Base-by-base conservation (phyloP, 2,113 vertebrate species). In the Cyanoliseus patagonus region DNA sequence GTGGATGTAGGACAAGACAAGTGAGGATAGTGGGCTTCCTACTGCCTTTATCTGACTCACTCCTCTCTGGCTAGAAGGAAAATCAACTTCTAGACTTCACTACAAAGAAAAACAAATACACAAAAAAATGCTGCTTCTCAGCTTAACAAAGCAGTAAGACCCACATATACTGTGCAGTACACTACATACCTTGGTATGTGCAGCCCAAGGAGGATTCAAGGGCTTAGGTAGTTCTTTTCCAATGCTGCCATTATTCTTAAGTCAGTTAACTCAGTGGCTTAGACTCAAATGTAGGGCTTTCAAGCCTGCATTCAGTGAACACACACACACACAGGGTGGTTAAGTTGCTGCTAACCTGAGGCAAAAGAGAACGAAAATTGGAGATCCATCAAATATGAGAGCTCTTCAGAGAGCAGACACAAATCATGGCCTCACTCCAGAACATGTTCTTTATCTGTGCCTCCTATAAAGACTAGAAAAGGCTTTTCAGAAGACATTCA, bases 321-420 rank as follows among this genome's bases (percentile, higher is more conserved):
- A 42, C 27, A 63, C 46, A 20, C 19, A 47, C 18, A 63, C 15
- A 47, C 5, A 59, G 0, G 0, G 30, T 25, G 4, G 28, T 59
- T 52, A 88, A 59, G 12, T 15, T 59, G 20, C 51, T 90, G 39
- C 28, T 77, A 73, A 64, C 24, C 19, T 62, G 35, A 83, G 35
- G 41, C 13, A 39, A 86, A 70, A 55, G 42, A 63, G 31, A 87
- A 59, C 5, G 17, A 59, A 39, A 73, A 82, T 0, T 47, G 37
- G 68, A 75, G 13, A 33, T n/a, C 18, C 68, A 52, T 72, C 59
- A 86, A 87, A 69, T 27, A 16, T 35, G 31, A 79, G 33, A 61
- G 19, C 5, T 57, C 52, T 80, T 80, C 46, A 82, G 31, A 88
- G 8, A 28, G 31, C 44, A 75, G 23, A 3, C 4, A 7, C 16